Evolutionary conservation across 2,888 invertebrate genomes (phyloP).

Genomic region (Drosophila subquinaria): DNA sequence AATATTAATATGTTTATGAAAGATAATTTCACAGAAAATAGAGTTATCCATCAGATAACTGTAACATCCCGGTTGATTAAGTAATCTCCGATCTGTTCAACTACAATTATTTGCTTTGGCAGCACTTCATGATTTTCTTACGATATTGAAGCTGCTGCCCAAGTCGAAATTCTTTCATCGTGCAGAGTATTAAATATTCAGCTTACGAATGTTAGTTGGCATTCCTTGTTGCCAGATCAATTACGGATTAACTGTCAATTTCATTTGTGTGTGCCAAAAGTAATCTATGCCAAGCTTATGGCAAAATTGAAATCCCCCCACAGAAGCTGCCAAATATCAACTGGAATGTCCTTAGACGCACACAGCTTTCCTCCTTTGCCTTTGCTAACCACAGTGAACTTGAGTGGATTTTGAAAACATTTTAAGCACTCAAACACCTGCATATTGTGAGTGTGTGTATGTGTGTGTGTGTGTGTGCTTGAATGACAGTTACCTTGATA

Average conservation of each 20-base stretch:
- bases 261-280: conserved; percentile 60
- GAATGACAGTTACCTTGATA: conserved; percentile 61
- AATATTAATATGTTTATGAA: too few species aligned
- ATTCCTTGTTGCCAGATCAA: conserved; percentile 66
- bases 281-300: conserved; percentile 59
- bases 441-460: conserved; percentile 18
- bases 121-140: not conserved
- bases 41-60: not conserved
- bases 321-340: conserved; percentile 29
- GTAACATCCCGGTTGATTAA: too few species aligned
- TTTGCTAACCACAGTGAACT: conserved; percentile 40
- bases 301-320: conserved; percentile 53
- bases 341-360: conserved; percentile 34
- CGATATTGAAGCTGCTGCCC: not conserved
- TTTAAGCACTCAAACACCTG: conserved; percentile 46
- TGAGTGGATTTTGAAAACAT: conserved; percentile 68
- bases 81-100: not conserved
- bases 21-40: not conserved
- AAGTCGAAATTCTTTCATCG: not conserved
- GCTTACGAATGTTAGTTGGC: conserved; percentile 1
- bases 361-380: conserved; percentile 9
- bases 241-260: conserved; percentile 78
- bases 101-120: not conserved
- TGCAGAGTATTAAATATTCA: conserved; percentile 15
- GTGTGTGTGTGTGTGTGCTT: conserved; percentile 16